Evolutionary conservation across 2,113 vertebrate genomes (phyloP).

Genomic region (Hystrix brachyura): DNA sequence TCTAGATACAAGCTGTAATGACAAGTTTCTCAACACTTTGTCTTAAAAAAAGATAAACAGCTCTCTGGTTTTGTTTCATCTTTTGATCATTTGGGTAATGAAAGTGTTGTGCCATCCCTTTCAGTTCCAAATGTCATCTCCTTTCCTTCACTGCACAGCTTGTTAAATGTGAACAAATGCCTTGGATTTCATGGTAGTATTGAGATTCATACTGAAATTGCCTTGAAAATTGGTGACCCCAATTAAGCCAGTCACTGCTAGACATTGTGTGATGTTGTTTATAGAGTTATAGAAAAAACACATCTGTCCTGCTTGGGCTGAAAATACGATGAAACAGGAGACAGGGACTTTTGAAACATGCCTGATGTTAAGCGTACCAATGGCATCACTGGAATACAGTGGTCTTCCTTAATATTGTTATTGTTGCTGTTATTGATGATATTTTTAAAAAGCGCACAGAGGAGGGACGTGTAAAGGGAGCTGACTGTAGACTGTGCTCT

Average conservation of each 20-base stretch:
- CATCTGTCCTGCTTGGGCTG: slow-evolving; percentile 68
- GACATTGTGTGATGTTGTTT: slow-evolving; percentile 70
- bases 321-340: slow-evolving; percentile 77
- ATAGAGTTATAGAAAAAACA: slow-evolving; percentile 64
- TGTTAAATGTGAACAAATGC: slow-evolving; percentile 22
- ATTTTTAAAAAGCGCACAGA: slow-evolving; percentile 39
- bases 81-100: slow-evolving; percentile 56
- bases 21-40: slow-evolving; percentile 67
- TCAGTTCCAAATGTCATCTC: neutral
- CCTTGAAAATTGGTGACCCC: slow-evolving; percentile 58
- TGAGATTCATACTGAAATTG: slow-evolving; percentile 54
- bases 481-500: neutral
- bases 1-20: neutral
- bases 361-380: neutral
- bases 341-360: slow-evolving; percentile 6
- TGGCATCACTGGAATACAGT: neutral
- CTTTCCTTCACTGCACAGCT: slow-evolving; percentile 6
- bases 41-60: neutral
- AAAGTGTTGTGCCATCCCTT: slow-evolving; percentile 24
- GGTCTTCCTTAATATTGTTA: neutral
- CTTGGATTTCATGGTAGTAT: neutral
- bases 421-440: neutral
- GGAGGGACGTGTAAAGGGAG: neutral
- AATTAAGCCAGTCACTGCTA: slow-evolving; percentile 69
- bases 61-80: slow-evolving; percentile 64